Percentiles rank a stretch among this genome's conserved stretches.
These are phyloP conservation scores for Rhadinocentrus ornatus DNA, from an alignment of 2,797 vertebrate genomes.

Conservation along the genomic window DNA sequence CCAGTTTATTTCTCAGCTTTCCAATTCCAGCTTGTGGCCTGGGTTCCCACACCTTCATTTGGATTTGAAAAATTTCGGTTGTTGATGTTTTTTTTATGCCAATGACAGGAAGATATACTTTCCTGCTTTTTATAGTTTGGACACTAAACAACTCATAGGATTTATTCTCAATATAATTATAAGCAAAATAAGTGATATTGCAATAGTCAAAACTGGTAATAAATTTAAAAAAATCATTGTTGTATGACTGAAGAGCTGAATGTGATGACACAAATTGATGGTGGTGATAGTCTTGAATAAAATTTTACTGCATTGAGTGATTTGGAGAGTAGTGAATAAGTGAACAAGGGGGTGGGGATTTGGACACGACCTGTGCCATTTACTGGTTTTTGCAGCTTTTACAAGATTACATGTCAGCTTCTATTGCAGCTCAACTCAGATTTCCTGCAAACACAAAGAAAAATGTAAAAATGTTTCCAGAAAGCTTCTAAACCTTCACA, in stretches of 20 bases:
- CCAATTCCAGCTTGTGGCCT: slow-evolving; percentile 61
- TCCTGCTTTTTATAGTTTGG: slow-evolving; percentile 21
- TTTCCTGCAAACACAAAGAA: slow-evolving; percentile 15
- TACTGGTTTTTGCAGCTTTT: slow-evolving; percentile 8
- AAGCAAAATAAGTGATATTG: background rate
- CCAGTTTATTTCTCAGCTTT: slow-evolving; percentile 74
- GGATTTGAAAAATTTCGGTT: slow-evolving; percentile 47
- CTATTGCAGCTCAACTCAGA: slow-evolving; percentile 8
- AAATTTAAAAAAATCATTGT: background rate
- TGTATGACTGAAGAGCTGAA: slow-evolving; percentile 2
- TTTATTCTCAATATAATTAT: slow-evolving; percentile 20
- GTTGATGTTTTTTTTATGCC: slow-evolving; percentile 38
- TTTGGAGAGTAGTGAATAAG: background rate
- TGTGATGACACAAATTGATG: slow-evolving; percentile 10
- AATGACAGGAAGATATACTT: slow-evolving; percentile 46
- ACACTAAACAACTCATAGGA: slow-evolving; percentile 18
- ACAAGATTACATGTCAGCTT: slow-evolving; percentile 21
- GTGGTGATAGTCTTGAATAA: slow-evolving; percentile 12
- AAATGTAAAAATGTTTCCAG: slow-evolving; percentile 28
- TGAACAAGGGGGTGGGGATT: background rate
- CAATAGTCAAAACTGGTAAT: background rate
- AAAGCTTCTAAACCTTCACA: slow-evolving; percentile 34
- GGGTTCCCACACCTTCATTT: slow-evolving; percentile 68
- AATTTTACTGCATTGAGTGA: slow-evolving; percentile 2
- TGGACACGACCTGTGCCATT: background rate